Percentiles rank a stretch among this genome's conserved stretches.
Conservation (phyloP, 2,888 invertebrate genomes). For the Balanococcus diminutus region DNA sequence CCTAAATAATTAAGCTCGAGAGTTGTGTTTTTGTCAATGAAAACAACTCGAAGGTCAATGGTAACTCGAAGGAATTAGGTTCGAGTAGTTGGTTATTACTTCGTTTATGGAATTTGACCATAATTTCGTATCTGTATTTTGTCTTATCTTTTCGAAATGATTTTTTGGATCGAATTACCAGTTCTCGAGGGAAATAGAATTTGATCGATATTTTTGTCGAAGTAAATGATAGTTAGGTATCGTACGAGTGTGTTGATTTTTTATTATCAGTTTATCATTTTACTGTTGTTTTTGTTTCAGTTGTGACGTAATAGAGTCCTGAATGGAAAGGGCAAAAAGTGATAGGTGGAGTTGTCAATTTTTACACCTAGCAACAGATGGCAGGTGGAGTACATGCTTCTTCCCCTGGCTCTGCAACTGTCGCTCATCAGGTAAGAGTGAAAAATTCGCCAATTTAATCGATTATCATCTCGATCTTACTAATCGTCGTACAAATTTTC, state of each 20-base stretch:
- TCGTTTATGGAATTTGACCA: background rate
- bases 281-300: background rate
- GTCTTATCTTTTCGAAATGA: background rate
- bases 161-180: background rate
- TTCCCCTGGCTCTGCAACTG: constrained; percentile 53
- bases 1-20: background rate
- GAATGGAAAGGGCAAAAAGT: constrained; percentile 53
- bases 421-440: constrained; percentile 48
- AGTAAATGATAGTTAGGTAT: background rate
- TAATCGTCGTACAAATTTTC: background rate
- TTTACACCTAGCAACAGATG: constrained; percentile 55
- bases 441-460: background rate
- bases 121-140: background rate
- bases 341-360: constrained; percentile 52
- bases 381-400: constrained; percentile 54
- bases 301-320: constrained; percentile 51
- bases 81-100: background rate
- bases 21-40: background rate
- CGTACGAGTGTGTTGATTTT: background rate
- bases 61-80: background rate
- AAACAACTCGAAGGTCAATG: background rate
- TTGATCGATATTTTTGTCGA: background rate
- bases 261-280: no score
- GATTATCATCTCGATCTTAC: background rate
- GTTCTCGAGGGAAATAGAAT: background rate